Percentiles rank a stretch among this genome's conserved stretches.
These are phyloP conservation scores for Anarrhichthys ocellatus DNA, from an alignment of 2,113 vertebrate genomes.

Conservation along the genomic window DNA sequence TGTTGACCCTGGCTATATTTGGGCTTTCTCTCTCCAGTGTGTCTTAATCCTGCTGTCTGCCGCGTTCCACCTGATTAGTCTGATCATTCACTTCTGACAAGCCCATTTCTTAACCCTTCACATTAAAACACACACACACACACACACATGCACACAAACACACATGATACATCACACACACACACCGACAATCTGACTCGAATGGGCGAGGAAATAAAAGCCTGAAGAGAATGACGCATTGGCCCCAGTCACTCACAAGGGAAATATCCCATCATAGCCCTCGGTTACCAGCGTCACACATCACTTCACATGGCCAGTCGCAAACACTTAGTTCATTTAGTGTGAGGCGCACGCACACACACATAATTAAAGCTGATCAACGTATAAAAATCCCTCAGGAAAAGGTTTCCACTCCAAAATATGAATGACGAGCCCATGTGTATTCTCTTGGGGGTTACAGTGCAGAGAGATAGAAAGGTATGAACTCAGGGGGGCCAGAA, in stretches of 20 bases:
- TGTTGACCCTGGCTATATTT: conserved; percentile 64
- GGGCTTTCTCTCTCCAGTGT: conserved; percentile 53
- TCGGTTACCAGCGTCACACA: conserved; percentile 60
- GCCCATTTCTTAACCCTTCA: conserved; percentile 56
- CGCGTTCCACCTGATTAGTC: conserved; percentile 72
- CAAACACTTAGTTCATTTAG: conserved; percentile 55
- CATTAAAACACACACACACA: conserved; percentile 4
- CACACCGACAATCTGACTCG: conserved; percentile 34
- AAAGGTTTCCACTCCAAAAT: conserved; percentile 32
- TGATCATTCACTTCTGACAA: conserved; percentile 79
- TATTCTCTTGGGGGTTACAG: conserved; percentile 33
- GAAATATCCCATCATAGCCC: conserved; percentile 70
- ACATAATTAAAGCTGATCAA: conserved; percentile 40
- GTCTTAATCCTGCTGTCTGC: conserved; percentile 73
- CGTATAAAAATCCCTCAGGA: conserved; percentile 39
- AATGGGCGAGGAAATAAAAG: conserved; percentile 45
- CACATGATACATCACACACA: conserved; percentile 15
- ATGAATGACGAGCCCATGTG: conserved; percentile 36
- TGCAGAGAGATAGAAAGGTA: conserved; percentile 15
- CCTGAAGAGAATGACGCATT: conserved; percentile 38
- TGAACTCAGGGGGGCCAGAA: conserved; percentile 43
- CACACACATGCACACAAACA: conserved; percentile 3
- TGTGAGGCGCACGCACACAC: conserved; percentile 10
- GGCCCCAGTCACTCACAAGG: conserved; percentile 54
- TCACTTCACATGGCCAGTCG: conserved; percentile 56